Base-by-base conservation (phyloP, 2,797 vertebrate species). In the Leuciscus waleckii region DNA sequence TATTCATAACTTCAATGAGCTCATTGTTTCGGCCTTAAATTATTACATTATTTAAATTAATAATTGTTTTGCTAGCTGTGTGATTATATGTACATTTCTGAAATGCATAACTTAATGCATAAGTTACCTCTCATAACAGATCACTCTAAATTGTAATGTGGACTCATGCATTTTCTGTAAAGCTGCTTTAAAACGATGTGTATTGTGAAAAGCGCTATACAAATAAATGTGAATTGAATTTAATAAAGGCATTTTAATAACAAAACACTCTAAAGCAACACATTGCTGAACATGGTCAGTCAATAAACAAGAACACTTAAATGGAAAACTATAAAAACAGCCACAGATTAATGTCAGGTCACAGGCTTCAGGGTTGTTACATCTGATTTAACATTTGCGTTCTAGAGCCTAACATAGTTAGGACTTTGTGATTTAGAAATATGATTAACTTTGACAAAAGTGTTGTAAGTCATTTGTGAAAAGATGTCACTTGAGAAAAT, bases 341-440 rank as follows among this genome's bases (percentile, higher is more conserved):
- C 8, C 9, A 39, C 35, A 43, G 6, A 26, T 43, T 43, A 7
- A 71, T 43, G 39, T 29, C 29, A 29, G 29, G 29, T 29, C 29
- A 29, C 29, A 29, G 29, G 29, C 29, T 29, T 13, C 69, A 71
- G 14, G 26, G 43, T 46, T 46, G 43, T 73, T 29, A 49, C n/a
- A 26, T 58, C 56, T n/a, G 56, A n/a, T 26, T 73, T 49, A 9
- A 17, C 4, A 71, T 26, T 1, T 70, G n/a, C n/a, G 23, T 43
- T 70, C 37, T 69, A 69, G n/a, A n/a, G n/a, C n/a, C n/a, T 73
- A 17, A 49, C 41, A 73, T 19, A 73, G 63, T 63, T 10, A 63
- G 10, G 58, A 13, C n/a, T 26, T 63, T 63, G n/a, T 67, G 58
- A 63, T 35, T 32, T 11, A 73, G 29, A 46, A 16, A 46, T 49